A percentile compares a stretch with the other conserved stretches of the same genome.
phyloP scores from a whole-genome alignment of 2,888 invertebrate genomes.

The Epicampocera succincta region DNA sequence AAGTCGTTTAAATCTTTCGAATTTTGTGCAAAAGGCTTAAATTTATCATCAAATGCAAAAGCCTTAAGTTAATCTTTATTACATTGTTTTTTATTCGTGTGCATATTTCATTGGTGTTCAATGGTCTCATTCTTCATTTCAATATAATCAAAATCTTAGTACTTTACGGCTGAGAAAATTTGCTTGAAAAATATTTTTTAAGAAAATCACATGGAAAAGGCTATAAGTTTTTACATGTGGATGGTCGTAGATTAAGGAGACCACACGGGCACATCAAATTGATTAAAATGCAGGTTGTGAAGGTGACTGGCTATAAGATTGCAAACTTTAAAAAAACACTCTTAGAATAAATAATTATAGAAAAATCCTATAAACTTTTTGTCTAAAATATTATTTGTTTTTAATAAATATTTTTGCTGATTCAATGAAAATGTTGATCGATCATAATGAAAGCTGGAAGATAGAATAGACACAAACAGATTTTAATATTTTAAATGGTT shows the following conservation, averaged over 20 bases:
- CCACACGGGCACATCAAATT: background rate
- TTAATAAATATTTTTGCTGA: too few relatives aligned
- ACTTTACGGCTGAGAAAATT: slow-evolving; percentile 39
- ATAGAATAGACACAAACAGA: too few relatives aligned
- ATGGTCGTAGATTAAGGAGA: background rate
- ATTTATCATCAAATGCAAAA: slow-evolving; percentile 1
- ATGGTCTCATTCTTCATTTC: slow-evolving; percentile 5
- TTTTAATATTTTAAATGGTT: too few relatives aligned
- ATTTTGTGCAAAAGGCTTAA: background rate
- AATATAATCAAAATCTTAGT: slow-evolving; percentile 16
- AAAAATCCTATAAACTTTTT: too few relatives aligned
- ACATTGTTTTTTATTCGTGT: background rate
- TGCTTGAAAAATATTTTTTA: slow-evolving; percentile 7
- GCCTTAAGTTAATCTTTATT: slow-evolving; percentile 3
- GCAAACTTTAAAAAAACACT: background rate
- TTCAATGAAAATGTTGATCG: too few relatives aligned
- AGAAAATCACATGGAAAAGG: background rate
- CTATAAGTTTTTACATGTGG: background rate
- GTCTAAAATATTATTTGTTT: too few relatives aligned
- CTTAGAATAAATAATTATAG: too few relatives aligned
- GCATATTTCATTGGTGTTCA: slow-evolving; percentile 1
- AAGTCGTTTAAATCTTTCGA: background rate
- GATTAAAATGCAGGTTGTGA: background rate
- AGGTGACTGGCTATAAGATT: too few relatives aligned
- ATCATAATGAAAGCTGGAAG: too few relatives aligned